A percentile compares a stretch with the other conserved stretches of the same genome.
Evolutionary conservation across 1,140 invertebrate species (phyloP).

Genomic region (Halictus rubicundus): DNA sequence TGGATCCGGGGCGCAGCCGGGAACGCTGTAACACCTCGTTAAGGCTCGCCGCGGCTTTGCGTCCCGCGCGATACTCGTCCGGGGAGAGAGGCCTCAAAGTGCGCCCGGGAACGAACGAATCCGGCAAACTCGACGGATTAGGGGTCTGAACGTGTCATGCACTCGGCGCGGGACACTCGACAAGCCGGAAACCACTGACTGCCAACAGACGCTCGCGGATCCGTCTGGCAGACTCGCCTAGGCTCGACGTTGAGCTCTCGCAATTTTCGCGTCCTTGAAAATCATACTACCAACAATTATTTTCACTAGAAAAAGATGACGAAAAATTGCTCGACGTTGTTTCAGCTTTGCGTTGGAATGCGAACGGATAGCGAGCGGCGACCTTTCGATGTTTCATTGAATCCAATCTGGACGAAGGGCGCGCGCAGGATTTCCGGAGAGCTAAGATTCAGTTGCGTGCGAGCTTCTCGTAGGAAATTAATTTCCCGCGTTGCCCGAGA

Average conservation of each 20-base stretch:
- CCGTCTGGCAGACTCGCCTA: no score
- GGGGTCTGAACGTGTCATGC: conserved; percentile 5
- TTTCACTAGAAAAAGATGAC: no score
- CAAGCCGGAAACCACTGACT: neutral
- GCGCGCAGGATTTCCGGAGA: no score
- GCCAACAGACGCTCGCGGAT: neutral
- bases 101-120: neutral
- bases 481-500: no score
- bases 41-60: conserved; percentile 42
- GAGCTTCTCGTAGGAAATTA: no score
- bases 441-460: no score
- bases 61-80: conserved; percentile 2
- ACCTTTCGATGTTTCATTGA: no score
- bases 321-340: no score
- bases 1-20: conserved; percentile 36
- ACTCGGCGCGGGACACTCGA: neutral
- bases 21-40: conserved; percentile 48
- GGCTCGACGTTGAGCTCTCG: neutral
- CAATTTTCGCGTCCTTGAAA: neutral
- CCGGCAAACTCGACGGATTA: conserved; percentile 14
- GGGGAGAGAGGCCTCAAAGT: neutral
- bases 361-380: no score
- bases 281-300: no score
- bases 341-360: no score
- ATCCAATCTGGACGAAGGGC: no score